Percentiles rank a stretch among this genome's conserved stretches.
Evolutionary conservation across 2,888 invertebrate genomes (phyloP).

Genomic region (Timema cristinae): DNA sequence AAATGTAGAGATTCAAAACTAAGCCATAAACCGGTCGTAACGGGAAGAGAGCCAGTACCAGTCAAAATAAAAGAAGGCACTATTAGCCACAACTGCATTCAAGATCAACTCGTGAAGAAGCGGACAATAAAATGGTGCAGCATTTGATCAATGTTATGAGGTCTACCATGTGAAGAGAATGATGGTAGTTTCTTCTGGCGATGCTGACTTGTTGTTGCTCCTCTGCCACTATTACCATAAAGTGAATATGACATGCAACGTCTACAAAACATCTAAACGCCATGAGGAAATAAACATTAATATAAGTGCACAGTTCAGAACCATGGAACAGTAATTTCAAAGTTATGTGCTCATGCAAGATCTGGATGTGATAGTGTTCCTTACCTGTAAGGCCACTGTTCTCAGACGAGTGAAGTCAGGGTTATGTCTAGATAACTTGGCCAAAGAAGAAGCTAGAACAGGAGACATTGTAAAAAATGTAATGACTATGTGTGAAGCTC

Average conservation of each 20-base stretch:
- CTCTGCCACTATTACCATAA: too few species aligned
- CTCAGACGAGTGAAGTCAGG: slow-evolving; percentile 11
- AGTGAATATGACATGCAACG: slow-evolving; percentile 2
- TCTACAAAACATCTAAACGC: slow-evolving; percentile 6
- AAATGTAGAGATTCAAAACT: too few species aligned
- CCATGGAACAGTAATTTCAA: neutral
- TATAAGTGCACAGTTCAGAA: neutral
- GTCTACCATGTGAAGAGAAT: too few species aligned
- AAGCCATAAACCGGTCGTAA: too few species aligned
- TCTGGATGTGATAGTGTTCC: slow-evolving; percentile 6
- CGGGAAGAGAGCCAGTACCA: too few species aligned
- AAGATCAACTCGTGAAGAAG: too few species aligned
- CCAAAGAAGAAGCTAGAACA: neutral
- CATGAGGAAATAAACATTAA: slow-evolving; percentile 1
- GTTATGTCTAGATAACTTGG: slow-evolving; percentile 8
- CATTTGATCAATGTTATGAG: too few species aligned
- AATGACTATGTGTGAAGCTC: slow-evolving; percentile 8
- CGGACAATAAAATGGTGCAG: too few species aligned
- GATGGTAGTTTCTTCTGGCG: too few species aligned
- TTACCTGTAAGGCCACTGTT: slow-evolving; percentile 5
- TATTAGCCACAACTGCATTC: too few species aligned
- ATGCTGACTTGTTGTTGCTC: too few species aligned
- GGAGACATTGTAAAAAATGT: slow-evolving; percentile 7
- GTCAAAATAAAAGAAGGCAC: too few species aligned
- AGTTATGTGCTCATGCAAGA: neutral